Conservation (phyloP, 2,888 invertebrate species). For the Drosophila formosana region DNA sequence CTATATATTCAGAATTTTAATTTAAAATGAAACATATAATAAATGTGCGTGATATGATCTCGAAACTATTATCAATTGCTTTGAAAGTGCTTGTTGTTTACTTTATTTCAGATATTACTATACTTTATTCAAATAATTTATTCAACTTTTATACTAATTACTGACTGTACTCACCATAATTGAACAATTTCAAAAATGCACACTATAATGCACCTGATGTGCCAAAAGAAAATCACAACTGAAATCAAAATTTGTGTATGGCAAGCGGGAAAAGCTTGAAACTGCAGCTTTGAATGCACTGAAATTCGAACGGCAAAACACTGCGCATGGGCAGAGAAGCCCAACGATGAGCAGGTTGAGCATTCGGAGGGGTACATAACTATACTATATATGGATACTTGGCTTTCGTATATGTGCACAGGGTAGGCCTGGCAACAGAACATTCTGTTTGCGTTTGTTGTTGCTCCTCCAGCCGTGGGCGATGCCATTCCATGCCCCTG, state of each 20-base stretch:
- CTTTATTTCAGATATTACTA: not conserved
- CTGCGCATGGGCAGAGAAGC: conserved; percentile 46
- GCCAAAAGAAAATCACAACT: conserved; percentile 33
- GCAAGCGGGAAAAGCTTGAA: conserved; percentile 28
- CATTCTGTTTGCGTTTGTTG: conserved; percentile 24
- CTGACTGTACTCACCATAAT: conserved; percentile 5
- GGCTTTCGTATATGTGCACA: conserved; percentile 1
- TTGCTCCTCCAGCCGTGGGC: conserved; percentile 34
- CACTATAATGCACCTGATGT: conserved; percentile 26
- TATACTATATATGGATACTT: not conserved
- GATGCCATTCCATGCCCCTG: not conserved
- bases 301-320: conserved; percentile 11
- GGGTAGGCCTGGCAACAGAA: conserved; percentile 41
- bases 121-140: not conserved
- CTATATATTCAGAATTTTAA: too few relatives aligned
- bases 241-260: conserved; percentile 17
- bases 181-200: conserved; percentile 4
- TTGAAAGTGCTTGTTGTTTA: too few relatives aligned
- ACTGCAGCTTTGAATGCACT: conserved; percentile 41
- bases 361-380: not conserved
- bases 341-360: not conserved
- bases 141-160: not conserved
- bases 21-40: too few relatives aligned
- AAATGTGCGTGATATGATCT: too few relatives aligned
- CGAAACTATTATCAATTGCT: too few relatives aligned